These are phyloP conservation scores for Lapara coniferarum DNA, from an alignment of 2,888 invertebrate species.

Conservation along the genomic window DNA sequence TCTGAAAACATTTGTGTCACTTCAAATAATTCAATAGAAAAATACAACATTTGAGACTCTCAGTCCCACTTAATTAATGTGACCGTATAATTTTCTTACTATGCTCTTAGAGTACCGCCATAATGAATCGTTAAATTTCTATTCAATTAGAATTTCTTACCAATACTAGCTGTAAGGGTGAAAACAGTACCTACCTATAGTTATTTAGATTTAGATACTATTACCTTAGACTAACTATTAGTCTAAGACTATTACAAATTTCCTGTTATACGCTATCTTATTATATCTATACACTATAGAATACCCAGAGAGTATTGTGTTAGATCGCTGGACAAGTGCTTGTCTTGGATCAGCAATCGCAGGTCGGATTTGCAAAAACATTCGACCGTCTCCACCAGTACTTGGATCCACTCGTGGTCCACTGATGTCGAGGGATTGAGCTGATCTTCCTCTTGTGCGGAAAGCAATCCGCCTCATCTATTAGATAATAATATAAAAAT, in stretches of 20 bases:
- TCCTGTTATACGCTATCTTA: background rate
- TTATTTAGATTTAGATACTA: background rate
- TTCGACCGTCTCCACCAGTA: conserved; percentile 68
- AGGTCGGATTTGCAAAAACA: conserved; percentile 77
- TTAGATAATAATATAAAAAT: background rate
- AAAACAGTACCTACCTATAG: background rate
- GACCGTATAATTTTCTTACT: too few species aligned
- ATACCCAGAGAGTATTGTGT: conserved; percentile 77
- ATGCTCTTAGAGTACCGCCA: too few species aligned
- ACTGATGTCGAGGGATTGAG: conserved; percentile 73
- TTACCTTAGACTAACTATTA: too few species aligned
- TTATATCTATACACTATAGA: background rate
- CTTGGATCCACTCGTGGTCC: conserved; percentile 57
- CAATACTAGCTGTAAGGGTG: too few species aligned
- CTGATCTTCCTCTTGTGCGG: conserved; percentile 77
- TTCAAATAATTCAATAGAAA: too few species aligned
- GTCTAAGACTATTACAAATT: too few species aligned
- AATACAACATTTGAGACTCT: too few species aligned
- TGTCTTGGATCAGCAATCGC: conserved; percentile 71
- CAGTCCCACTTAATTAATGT: too few species aligned
- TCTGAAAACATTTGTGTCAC: conserved; percentile 5
- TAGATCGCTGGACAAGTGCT: conserved; percentile 71
- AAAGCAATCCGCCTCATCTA: conserved; percentile 68
- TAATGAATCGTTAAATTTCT: too few species aligned
- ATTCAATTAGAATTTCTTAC: too few species aligned